phyloP scores from a whole-genome alignment of 2,888 invertebrate genomes.

The Epinotia nisella region DNA sequence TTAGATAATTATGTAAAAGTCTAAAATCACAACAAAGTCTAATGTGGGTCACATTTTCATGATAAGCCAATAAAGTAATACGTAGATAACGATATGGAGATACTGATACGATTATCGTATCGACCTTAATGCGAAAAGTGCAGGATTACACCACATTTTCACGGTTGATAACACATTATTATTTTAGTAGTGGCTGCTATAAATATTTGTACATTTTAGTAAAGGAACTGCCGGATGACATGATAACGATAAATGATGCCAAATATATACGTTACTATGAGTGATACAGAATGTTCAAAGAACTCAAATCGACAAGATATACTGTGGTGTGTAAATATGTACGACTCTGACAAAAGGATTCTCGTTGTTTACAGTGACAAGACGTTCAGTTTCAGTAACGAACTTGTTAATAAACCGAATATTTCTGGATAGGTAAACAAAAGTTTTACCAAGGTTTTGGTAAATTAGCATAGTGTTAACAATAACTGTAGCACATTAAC shows the following conservation, averaged over 20 bases:
- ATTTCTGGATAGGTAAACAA: conserved; percentile 34
- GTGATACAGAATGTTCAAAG: too few relatives aligned
- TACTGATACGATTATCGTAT: background rate
- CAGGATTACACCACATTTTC: background rate
- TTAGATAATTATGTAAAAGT: background rate
- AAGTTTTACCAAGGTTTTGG: conserved; percentile 45
- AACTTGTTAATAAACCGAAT: conserved; percentile 22
- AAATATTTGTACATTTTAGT: background rate
- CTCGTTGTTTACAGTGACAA: background rate
- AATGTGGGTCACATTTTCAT: conserved; percentile 1
- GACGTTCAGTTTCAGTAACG: conserved; percentile 4
- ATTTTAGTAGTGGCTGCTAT: background rate
- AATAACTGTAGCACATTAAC: conserved; percentile 50
- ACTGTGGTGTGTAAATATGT: background rate
- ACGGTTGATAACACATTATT: conserved; percentile 4
- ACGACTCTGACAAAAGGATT: background rate
- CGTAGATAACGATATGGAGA: conserved; percentile 17
- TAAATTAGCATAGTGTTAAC: conserved; percentile 53
- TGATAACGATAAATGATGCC: too few relatives aligned
- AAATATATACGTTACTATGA: too few relatives aligned
- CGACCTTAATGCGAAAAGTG: conserved; percentile 2
- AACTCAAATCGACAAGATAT: background rate
- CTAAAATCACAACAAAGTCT: background rate
- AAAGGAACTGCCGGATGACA: too few relatives aligned
- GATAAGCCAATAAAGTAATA: background rate